These are phyloP conservation scores for Nasonia vitripennis DNA, from an alignment of 1,140 invertebrate species.

Conservation along the genomic window DNA sequence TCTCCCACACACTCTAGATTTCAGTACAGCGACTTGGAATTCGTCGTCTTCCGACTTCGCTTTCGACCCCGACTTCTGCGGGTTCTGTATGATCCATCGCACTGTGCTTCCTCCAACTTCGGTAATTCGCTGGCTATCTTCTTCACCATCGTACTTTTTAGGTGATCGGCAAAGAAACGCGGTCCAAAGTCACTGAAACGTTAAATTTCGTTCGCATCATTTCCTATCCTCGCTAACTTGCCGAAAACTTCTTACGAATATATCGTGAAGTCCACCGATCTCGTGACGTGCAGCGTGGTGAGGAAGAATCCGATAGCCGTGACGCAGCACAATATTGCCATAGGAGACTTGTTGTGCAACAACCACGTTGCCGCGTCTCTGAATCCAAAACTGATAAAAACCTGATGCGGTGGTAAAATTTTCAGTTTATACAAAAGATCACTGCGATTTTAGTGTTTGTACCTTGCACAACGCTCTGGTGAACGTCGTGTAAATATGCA, in stretches of 20 bases:
- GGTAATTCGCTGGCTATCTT: conserved; percentile 56
- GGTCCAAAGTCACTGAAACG: conserved; percentile 56
- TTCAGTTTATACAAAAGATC: too few relatives aligned
- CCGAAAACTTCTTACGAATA: conserved; percentile 52
- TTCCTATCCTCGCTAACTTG: background rate
- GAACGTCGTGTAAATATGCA: conserved; percentile 57
- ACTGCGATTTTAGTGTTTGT: too few relatives aligned
- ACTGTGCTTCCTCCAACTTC: conserved; percentile 11
- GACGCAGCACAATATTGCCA: conserved; percentile 54
- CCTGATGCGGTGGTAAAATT: background rate
- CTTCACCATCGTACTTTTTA: conserved; percentile 47
- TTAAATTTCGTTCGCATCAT: background rate
- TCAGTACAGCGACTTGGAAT: conserved; percentile 9
- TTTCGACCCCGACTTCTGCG: conserved; percentile 48
- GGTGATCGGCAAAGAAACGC: conserved; percentile 45
- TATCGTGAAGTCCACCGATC: conserved; percentile 57
- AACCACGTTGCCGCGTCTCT: conserved; percentile 52
- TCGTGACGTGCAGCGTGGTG: conserved; percentile 57
- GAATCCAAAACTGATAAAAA: conserved; percentile 39
- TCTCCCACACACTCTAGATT: background rate
- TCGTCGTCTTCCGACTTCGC: conserved; percentile 25
- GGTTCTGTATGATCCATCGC: conserved; percentile 37
- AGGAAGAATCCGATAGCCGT: conserved; percentile 57
- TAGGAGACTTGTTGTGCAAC: conserved; percentile 48
- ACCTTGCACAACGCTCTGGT: conserved; percentile 59